Base-by-base conservation (phyloP, 2,888 invertebrate species). In the Tribolium freemani region DNA sequence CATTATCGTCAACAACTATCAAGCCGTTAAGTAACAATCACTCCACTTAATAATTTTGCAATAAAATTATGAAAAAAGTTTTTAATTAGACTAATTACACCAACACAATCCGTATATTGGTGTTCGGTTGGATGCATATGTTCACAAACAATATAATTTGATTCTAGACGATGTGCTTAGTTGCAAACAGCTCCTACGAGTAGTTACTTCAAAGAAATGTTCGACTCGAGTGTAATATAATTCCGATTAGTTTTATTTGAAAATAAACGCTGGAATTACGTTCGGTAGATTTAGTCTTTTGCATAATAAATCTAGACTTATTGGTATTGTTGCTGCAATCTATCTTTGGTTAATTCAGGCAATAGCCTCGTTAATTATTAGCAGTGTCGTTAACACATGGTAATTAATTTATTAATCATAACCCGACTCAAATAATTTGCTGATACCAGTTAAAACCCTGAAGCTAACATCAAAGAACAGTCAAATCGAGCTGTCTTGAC, bases 341-440 rank as follows among this genome's bases (percentile, higher is more conserved):
- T 38, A 38, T 38, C 38, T 38, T 38, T 38, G 38, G 38, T 38
- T 38, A 38, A 38, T 38, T 38, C 38, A 38, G 8, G 6, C 8
- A 38, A 38, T 38, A 38, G 38, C 38, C 8, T 38, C 38, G 38
- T 38, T 38, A 38, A 38, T 38, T 38, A 38, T 38, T 38, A 38
- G n/a, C 38, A 0, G n/a, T 38, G 38, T 38, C 2, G 38, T 38
- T 38, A 38, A 38, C 38, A 38, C 38, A 38, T 38, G 38, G 9
- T n/a, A 53, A 53, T 56, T 11, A 56, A 56, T 56, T 56, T 56
- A 56, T 56, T 56, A 56, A 11, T 31, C 13, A 31, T 4, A 31
- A 5, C 1, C 11, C 56, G 4, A 13, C 21, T 54, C 30, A 11
- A 54, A 21, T 53, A 0, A 53, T 20, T 20, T 53, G 9, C 38